Conservation (phyloP, 2,888 invertebrate species). For the Atethmia centrago region DNA sequence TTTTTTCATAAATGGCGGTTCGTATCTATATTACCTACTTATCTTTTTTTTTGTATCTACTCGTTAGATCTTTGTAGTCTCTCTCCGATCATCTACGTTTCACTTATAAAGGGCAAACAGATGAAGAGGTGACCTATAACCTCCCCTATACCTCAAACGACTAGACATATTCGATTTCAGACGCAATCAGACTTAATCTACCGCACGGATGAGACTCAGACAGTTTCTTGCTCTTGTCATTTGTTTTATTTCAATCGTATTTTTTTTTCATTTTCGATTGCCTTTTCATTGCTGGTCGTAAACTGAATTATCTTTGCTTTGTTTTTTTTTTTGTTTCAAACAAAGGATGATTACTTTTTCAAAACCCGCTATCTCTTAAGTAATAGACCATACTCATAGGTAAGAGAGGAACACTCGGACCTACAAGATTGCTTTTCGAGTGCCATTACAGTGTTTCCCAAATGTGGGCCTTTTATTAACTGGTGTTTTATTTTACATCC, state of each 20-base stretch:
- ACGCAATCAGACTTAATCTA: slow-evolving; percentile 2
- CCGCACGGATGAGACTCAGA: neutral
- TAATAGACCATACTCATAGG: slow-evolving; percentile 68
- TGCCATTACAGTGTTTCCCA: slow-evolving; percentile 81
- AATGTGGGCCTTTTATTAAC: slow-evolving; percentile 85
- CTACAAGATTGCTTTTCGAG: slow-evolving; percentile 87
- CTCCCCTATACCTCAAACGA: neutral
- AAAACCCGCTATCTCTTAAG: slow-evolving; percentile 50
- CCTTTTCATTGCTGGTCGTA: no score
- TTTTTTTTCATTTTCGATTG: no score
- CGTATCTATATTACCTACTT: no score
- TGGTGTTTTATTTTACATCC: slow-evolving; percentile 63
- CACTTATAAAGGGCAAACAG: no score
- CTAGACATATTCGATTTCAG: slow-evolving; percentile 10
- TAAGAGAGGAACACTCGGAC: slow-evolving; percentile 79
- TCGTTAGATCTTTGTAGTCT: no score
- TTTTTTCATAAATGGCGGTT: no score
- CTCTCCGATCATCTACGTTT: no score
- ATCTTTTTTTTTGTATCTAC: no score
- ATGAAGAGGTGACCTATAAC: neutral
- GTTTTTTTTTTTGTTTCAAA: neutral
- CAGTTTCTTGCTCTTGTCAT: no score
- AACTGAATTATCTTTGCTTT: no score
- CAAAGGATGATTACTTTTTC: neutral
- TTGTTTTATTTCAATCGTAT: no score